Base-by-base conservation (phyloP, 2,797 vertebrate species). In the Paratrypauchen microcephalus region DNA sequence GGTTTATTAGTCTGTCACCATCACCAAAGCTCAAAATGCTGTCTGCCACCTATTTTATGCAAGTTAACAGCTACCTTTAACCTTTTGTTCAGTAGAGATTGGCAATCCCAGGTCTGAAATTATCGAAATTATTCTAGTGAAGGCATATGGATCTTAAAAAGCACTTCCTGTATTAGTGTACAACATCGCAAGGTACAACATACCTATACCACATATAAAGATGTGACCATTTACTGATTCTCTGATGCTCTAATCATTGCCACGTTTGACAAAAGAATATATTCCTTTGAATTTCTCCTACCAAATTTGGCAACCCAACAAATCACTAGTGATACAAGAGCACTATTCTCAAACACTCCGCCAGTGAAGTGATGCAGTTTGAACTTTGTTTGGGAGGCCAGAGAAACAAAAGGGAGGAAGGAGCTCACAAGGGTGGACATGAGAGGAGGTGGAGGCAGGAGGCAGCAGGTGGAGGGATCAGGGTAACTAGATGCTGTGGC, bases 401-500 rank as follows among this genome's bases (percentile, higher is more conserved):
- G 72, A 70, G 26, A 75, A 36, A 39, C 19, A 54, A 63, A 52
- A 32, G 65, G 19, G 21, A 47, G 21, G 26, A 48, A 9, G 48
- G 47, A 23, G 16, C 16, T 23, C 9, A 50, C 13, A 62, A 47
- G 13, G 28, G 30, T n/a, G 12, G 19, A 59, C 28, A 41, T 48
- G 23, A 54, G 62, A 69, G n/a, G 48, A 54, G 60, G 58, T 59
- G n/a, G 36, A 58, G 60, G 19, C 11, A 36, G 55, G 69, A 59
- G 61, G 68, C 41, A 62, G 61, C 70, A 78, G 80, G 78, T 78
- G 78, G 68, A 77, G 79, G 76, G 36, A 74, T 70, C 74, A 73
- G 83, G 80, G 91, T 92, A 93, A 93, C 86, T 90, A 79, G 92
- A 93, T 91, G 91, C 86, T 70, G 19, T 81, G 90, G 90, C 91